Conservation (phyloP, 2,113 vertebrate species). For the Aviceda subcristata region DNA sequence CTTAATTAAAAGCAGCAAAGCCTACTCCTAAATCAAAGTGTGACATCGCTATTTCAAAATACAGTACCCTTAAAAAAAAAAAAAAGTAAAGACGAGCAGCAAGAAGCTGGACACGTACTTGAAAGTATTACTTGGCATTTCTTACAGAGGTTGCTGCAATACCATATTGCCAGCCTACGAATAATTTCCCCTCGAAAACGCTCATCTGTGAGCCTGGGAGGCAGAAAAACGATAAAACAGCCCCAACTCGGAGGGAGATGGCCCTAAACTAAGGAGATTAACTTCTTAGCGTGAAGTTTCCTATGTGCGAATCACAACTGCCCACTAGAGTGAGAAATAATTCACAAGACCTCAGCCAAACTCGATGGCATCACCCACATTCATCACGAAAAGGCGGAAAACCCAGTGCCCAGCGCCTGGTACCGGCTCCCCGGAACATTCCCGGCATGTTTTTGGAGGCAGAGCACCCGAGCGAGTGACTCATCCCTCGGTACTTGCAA, state of each 20-base stretch:
- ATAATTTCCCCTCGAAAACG: not conserved
- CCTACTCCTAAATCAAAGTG: not conserved
- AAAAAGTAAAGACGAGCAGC: not conserved
- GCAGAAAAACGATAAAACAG: not conserved
- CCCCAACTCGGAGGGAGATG: conserved; percentile 7
- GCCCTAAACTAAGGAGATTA: conserved; percentile 55
- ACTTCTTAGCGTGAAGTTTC: conserved; percentile 71
- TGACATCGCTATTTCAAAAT: conserved; percentile 5
- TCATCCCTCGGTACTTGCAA: conserved; percentile 68
- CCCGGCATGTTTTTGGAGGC: conserved; percentile 26
- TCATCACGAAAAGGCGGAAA: not conserved
- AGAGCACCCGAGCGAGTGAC: conserved; percentile 65
- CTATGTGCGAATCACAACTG: conserved; percentile 62
- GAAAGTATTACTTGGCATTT: not conserved
- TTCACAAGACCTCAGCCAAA: not conserved
- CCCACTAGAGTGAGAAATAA: conserved; percentile 60
- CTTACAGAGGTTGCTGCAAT: not conserved
- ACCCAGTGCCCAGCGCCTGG: not conserved
- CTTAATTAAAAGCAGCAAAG: conserved; percentile 53
- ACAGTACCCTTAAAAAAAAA: not conserved
- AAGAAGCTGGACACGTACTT: not conserved
- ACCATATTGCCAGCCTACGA: not conserved
- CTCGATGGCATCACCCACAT: not conserved
- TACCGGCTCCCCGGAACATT: conserved; percentile 29
- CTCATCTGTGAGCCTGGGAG: not conserved